Evolutionary conservation across 2,888 invertebrate genomes (phyloP).

Genomic region (Eutolmus rufibarbis): DNA sequence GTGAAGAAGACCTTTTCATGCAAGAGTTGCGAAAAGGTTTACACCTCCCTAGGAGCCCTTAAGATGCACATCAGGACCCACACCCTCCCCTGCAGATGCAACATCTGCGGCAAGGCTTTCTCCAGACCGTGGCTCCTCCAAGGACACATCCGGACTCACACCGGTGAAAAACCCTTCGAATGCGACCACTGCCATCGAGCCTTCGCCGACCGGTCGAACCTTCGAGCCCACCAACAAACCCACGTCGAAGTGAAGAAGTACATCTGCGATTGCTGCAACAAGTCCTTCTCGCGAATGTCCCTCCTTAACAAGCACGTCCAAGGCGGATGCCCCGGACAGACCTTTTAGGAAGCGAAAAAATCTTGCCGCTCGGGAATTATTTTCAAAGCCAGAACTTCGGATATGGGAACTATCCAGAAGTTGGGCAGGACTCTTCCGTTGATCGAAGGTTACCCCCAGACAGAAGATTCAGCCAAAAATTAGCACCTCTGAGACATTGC

Average conservation of each 20-base stretch:
- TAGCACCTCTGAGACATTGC: not conserved
- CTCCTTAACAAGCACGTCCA: slow-evolving; percentile 58
- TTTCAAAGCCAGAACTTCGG: not conserved
- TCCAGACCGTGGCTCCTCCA: slow-evolving; percentile 61
- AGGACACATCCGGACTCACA: slow-evolving; percentile 61
- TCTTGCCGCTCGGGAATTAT: not conserved
- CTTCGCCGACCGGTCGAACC: slow-evolving; percentile 62
- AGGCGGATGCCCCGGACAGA: slow-evolving; percentile 54
- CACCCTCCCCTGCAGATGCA: slow-evolving; percentile 61
- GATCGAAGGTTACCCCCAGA: not conserved
- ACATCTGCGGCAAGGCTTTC: slow-evolving; percentile 61
- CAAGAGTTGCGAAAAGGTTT: slow-evolving; percentile 59
- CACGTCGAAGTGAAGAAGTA: slow-evolving; percentile 62
- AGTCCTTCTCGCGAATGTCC: slow-evolving; percentile 62
- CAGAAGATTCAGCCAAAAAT: slow-evolving; percentile 14
- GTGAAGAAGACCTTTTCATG: slow-evolving; percentile 77
- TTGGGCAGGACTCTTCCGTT: not conserved
- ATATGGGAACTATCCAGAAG: not conserved
- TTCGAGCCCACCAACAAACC: slow-evolving; percentile 61
- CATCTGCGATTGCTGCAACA: slow-evolving; percentile 58
- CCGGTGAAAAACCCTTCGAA: slow-evolving; percentile 61
- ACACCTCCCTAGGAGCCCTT: slow-evolving; percentile 60
- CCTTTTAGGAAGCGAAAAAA: not conserved
- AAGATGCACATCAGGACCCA: slow-evolving; percentile 63
- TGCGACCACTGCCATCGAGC: slow-evolving; percentile 60